phyloP scores from a whole-genome alignment of 2,888 invertebrate genomes.

The Ptilodon capucinus region DNA sequence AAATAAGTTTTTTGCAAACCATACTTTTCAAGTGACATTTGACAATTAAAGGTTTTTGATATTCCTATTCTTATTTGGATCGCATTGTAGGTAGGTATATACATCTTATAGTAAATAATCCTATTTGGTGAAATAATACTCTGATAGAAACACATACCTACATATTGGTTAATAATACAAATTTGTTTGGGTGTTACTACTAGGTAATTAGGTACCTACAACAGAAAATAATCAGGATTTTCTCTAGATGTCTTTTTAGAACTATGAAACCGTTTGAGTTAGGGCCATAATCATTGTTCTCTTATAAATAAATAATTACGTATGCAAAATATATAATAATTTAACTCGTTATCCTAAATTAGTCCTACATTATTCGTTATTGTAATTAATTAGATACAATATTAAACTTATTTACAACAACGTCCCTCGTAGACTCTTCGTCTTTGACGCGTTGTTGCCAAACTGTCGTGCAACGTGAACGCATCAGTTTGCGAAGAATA shows the following conservation, averaged over 20 bases:
- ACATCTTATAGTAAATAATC: too few relatives aligned
- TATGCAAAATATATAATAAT: slow-evolving; percentile 32
- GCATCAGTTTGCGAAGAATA: too few relatives aligned
- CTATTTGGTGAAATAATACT: not conserved
- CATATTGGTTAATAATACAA: too few relatives aligned
- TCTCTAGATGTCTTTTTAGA: slow-evolving; percentile 27
- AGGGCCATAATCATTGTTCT: slow-evolving; percentile 10
- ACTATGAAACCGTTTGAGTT: slow-evolving; percentile 10
- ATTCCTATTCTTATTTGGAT: too few relatives aligned
- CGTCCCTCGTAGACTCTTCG: slow-evolving; percentile 20
- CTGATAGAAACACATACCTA: too few relatives aligned
- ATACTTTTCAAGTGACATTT: too few relatives aligned
- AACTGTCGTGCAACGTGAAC: not conserved
- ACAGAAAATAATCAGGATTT: not conserved
- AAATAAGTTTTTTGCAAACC: too few relatives aligned
- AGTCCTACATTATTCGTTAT: slow-evolving; percentile 40
- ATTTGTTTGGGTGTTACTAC: too few relatives aligned
- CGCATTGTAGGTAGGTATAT: too few relatives aligned
- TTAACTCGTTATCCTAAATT: slow-evolving; percentile 37
- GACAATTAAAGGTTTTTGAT: too few relatives aligned
- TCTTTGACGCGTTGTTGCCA: not conserved
- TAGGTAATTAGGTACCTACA: too few relatives aligned
- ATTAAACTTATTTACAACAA: slow-evolving; percentile 44
- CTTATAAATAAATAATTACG: slow-evolving; percentile 9
- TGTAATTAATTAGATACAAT: slow-evolving; percentile 45